phyloP scores from a whole-genome alignment of 2,113 vertebrate genomes.

The Equus quagga region DNA sequence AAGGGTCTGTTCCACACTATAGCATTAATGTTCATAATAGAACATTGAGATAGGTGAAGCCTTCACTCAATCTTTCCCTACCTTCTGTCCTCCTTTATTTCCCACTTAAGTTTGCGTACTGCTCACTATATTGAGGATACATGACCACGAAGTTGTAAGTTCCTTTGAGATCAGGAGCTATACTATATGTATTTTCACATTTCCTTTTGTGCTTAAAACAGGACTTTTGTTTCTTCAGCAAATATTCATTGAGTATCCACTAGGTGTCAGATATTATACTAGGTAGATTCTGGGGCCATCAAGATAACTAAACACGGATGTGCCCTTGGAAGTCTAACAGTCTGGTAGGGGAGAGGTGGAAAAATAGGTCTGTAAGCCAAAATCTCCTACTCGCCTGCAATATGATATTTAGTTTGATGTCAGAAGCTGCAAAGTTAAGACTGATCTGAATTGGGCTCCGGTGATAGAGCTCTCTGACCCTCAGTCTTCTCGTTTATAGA shows the following conservation, averaged over 20 bases:
- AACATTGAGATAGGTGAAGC: not conserved
- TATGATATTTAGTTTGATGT: not conserved
- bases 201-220: not conserved
- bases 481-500: not conserved
- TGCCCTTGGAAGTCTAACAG: not conserved
- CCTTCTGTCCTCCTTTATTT: conserved; percentile 22
- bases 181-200: conserved; percentile 40
- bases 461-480: not conserved
- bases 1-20: not conserved
- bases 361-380: not conserved
- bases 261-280: conserved; percentile 73
- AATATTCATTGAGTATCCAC: conserved; percentile 63
- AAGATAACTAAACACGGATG: not conserved
- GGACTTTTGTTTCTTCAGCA: not conserved
- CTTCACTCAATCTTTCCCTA: not conserved
- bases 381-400: no score
- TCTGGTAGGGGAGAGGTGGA: not conserved
- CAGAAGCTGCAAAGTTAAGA: not conserved
- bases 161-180: conserved; percentile 7
- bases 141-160: not conserved
- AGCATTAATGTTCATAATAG: not conserved
- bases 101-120: not conserved
- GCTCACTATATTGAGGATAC: not conserved
- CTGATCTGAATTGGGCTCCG: not conserved
- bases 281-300: conserved; percentile 1